A percentile compares a stretch with the other conserved stretches of the same genome.
Evolutionary conservation across 2,113 vertebrate species (phyloP).

Genomic region (Corvus moneduloides): DNA sequence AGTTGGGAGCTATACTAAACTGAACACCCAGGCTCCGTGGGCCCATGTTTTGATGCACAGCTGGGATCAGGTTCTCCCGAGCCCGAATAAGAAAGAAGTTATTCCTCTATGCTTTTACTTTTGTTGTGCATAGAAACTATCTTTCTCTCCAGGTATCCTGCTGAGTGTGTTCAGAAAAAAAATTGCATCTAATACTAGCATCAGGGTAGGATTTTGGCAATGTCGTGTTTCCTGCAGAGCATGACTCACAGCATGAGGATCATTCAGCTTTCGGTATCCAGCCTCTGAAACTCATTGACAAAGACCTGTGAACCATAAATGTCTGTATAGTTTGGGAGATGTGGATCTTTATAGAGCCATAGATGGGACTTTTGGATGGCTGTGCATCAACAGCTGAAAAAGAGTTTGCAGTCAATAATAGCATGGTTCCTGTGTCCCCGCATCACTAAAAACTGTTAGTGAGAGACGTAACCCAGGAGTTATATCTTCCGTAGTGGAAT

Average conservation of each 20-base stretch:
- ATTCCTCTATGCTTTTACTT: neutral
- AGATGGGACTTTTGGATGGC: neutral
- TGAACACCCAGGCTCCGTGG: fast-evolving
- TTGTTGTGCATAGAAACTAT: neutral
- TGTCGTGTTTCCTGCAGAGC: neutral
- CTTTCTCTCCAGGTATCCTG: neutral
- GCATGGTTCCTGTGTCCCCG: neutral
- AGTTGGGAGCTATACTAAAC: neutral
- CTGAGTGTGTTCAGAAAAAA: neutral
- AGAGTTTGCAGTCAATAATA: neutral
- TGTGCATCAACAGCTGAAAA: neutral
- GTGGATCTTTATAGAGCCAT: neutral
- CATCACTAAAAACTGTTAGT: neutral
- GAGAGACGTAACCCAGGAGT: neutral
- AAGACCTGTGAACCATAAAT: neutral
- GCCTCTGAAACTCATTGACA: neutral
- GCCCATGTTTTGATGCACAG: neutral
- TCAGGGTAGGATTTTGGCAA: neutral
- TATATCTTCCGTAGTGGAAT: neutral
- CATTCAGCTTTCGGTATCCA: neutral
- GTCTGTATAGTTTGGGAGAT: neutral
- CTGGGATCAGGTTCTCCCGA: fast-evolving
- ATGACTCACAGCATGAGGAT: neutral
- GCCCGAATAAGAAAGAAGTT: neutral
- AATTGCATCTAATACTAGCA: neutral